Conservation (phyloP, 2,797 vertebrate species). For the Poliocrania exsul region DNA sequence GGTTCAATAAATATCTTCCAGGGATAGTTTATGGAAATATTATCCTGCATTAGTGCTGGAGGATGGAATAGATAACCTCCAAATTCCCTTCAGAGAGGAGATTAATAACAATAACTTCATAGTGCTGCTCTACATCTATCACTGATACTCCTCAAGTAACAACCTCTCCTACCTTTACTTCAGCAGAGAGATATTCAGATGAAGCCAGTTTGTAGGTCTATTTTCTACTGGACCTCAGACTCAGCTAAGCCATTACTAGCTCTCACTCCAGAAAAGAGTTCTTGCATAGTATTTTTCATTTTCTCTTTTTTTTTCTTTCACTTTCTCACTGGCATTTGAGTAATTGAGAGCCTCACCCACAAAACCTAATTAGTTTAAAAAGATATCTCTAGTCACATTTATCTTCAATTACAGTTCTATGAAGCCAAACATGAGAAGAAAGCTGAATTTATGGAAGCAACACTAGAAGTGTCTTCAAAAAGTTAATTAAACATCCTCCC, state of each 20-base stretch:
- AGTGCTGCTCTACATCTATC: background rate
- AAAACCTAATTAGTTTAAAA: background rate
- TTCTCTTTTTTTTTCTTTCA: background rate
- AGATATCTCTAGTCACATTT: background rate
- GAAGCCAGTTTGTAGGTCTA: background rate
- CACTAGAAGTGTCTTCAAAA: background rate
- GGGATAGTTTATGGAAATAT: background rate
- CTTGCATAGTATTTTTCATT: background rate
- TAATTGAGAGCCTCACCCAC: background rate
- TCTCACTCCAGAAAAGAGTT: background rate
- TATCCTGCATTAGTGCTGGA: background rate
- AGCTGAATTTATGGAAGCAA: background rate
- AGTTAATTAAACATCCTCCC: background rate
- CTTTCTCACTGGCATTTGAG: background rate
- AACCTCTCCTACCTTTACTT: background rate
- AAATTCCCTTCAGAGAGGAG: background rate
- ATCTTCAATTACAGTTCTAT: background rate
- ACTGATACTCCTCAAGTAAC: background rate
- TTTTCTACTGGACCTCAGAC: background rate
- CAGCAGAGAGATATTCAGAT: background rate
- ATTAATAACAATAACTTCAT: background rate
- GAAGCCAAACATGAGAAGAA: background rate
- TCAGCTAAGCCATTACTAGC: background rate
- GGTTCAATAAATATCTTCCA: background rate
- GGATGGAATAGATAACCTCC: background rate